phyloP scores from a whole-genome alignment of 1,140 invertebrate species.

The Apis dorsata region DNA sequence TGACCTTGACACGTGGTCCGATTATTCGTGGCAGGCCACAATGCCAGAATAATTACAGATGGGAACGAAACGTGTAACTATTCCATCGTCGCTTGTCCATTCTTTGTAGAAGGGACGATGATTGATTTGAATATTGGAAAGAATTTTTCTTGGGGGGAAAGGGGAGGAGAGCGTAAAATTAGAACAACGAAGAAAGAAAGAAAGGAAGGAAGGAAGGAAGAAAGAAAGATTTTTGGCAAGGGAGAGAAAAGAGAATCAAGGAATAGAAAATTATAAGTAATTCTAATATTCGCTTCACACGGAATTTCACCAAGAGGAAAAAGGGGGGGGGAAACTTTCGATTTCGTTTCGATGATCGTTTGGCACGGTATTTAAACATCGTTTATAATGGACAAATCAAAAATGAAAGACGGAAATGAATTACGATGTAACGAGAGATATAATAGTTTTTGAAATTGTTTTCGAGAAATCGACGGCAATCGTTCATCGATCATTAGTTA shows the following conservation, averaged over 20 bases:
- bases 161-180: too few species aligned
- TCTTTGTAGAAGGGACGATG: too few species aligned
- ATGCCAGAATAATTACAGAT: slow-evolving; percentile 54
- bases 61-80: slow-evolving; percentile 1
- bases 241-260: too few species aligned
- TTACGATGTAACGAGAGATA: not conserved
- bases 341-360: slow-evolving; percentile 2
- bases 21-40: slow-evolving; percentile 49
- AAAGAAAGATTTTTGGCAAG: too few species aligned
- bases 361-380: not conserved
- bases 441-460: not conserved
- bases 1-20: slow-evolving; percentile 60
- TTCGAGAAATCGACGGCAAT: not conserved
- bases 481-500: not conserved
- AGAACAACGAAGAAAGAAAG: too few species aligned
- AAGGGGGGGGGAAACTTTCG: not conserved
- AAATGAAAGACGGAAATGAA: slow-evolving; percentile 9
- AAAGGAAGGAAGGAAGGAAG: too few species aligned
- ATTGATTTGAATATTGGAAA: too few species aligned
- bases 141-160: too few species aligned
- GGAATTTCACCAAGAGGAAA: not conserved
- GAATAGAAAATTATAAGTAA: too few species aligned
- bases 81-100: not conserved
- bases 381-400: not conserved
- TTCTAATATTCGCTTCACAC: too few species aligned